Evolutionary conservation across 2,797 vertebrate species (phyloP).

Genomic region (Trachops cirrhosus): DNA sequence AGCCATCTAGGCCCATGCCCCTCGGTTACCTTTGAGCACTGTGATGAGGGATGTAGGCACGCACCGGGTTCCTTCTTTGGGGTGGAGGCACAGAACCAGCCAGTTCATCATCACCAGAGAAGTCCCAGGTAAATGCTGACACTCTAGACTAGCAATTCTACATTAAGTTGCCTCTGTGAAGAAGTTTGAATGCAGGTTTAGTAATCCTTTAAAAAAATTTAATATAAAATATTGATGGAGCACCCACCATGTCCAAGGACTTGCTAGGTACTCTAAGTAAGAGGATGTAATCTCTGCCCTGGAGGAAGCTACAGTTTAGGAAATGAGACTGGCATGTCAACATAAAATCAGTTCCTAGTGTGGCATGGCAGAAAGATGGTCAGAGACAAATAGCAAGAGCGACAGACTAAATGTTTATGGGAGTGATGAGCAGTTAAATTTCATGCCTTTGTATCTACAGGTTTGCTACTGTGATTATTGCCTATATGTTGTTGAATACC

Average conservation of each 20-base stretch:
- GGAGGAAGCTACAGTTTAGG: neutral
- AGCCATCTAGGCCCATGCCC: fast-evolving
- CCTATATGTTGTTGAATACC: neutral
- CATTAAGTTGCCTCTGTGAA: neutral
- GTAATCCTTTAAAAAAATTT: neutral
- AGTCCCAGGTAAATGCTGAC: neutral
- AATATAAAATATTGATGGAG: neutral
- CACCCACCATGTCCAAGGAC: neutral
- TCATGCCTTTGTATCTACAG: neutral
- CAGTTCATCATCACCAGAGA: neutral
- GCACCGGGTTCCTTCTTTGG: fast-evolving
- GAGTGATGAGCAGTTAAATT: neutral
- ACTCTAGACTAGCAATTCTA: neutral
- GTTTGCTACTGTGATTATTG: neutral
- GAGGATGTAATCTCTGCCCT: neutral
- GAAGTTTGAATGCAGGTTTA: neutral
- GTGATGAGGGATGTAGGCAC: fast-evolving
- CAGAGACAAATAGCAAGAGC: neutral
- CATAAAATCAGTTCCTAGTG: neutral
- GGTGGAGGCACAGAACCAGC: neutral
- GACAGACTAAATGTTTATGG: neutral
- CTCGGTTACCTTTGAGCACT: neutral
- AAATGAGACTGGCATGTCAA: neutral
- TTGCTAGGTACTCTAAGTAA: neutral
- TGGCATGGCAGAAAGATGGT: neutral